Base-by-base conservation (phyloP, 1,140 invertebrate genomes). In the Microplitis demolitor region DNA sequence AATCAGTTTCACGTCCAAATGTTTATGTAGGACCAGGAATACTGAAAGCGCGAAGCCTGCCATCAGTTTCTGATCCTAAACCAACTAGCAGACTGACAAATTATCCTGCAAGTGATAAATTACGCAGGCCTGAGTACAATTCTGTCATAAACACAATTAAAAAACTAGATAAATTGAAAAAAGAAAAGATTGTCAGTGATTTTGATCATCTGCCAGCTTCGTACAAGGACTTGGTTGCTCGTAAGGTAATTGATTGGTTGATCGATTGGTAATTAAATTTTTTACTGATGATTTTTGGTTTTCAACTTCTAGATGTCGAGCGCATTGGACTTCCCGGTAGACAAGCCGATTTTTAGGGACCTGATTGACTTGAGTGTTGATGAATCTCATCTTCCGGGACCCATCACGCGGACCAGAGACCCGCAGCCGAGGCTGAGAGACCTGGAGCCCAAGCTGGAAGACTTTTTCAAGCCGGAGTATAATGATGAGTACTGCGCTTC, bases 341-440 rank as follows among this genome's bases (percentile, higher is more conserved):
- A 79, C 35, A 82, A 87, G 69, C 58, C 68, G n/a, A 72, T 87
- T 68, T 87, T 81, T 34, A 83, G 79, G 67, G 77, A 86, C 71
- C 77, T 87, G 3, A 74, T 87, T 1, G 76, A 84, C 58, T 67
- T 87, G 3, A 79, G 76, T 6, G 66, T 85, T 24, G 76, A 83
- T 69, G 83, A 86, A 11, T 76, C 81, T 45, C 78, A 82, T 68
- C 71, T 85, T 4, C 79, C 81, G 34, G 37, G 16, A 14, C 72
- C 74, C 73, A 24, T 83, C 37, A 80, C 61, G 0, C 76, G 83
- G 13, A 85, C 75, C 51, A 85, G 80, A 35, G 83, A 82, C 78
- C 82, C 84, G 58, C 77, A 82, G 37, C 79, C 79, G 45, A 54
- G 80, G n/a, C 74, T 82, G 66, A 79, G 75, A 64, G 83, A 84